Evolutionary conservation across 2,797 vertebrate genomes (phyloP).

Genomic region (Cynopterus sphinx): DNA sequence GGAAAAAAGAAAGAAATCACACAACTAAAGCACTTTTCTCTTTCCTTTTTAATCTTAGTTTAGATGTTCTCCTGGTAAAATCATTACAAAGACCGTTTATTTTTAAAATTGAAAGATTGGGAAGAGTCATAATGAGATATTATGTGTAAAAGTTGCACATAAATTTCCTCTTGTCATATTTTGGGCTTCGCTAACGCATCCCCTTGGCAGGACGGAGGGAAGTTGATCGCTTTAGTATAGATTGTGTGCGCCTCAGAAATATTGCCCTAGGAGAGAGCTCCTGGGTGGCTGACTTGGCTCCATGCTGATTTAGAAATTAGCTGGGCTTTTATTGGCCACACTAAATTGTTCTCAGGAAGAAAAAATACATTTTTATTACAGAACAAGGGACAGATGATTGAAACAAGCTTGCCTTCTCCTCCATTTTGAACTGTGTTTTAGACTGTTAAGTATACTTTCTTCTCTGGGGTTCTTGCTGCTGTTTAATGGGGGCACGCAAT

Average conservation of each 20-base stretch:
- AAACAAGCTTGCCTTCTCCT: constrained; percentile 68
- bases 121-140: constrained; percentile 91
- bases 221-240: constrained; percentile 91
- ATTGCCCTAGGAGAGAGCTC: constrained; percentile 89
- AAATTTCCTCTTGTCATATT: constrained; percentile 92
- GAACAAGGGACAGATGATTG: constrained; percentile 76
- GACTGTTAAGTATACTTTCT: constrained; percentile 65
- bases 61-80: constrained; percentile 88
- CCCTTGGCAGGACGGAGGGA: constrained; percentile 87
- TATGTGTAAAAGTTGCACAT: constrained; percentile 93
- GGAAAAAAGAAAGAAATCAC: constrained; percentile 78
- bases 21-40: constrained; percentile 82
- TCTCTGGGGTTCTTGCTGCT: constrained; percentile 63
- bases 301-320: constrained; percentile 91
- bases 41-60: constrained; percentile 87
- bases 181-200: constrained; percentile 87
- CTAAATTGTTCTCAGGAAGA: constrained; percentile 82
- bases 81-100: constrained; percentile 90
- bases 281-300: constrained; percentile 90
- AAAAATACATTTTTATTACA: constrained; percentile 81
- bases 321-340: constrained; percentile 87
- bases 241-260: constrained; percentile 88
- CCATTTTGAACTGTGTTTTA: constrained; percentile 61
- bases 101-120: constrained; percentile 93
- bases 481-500: constrained; percentile 69